Evolutionary conservation across 2,113 vertebrate genomes (phyloP), one percentile per base, ranked within the genome.

Genomic region (Capreolus pygargus): DNA sequence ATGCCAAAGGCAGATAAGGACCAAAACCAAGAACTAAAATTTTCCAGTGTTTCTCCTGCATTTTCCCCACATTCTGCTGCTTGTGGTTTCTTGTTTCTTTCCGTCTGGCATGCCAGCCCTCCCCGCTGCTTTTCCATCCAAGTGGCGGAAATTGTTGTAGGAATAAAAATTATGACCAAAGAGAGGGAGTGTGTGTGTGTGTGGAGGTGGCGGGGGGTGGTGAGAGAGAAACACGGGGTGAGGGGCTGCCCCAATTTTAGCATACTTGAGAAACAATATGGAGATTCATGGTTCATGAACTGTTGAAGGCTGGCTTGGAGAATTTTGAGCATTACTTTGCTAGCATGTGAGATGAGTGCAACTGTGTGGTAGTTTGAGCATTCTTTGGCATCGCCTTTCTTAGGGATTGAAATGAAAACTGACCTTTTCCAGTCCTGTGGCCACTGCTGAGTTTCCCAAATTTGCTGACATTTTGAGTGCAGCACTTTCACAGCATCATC

Each of bases 161-260:
- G 33, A 39, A 54, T 89, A 85, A 86, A 21, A 60, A 47, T 70
- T 54, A 16, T 54, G 85, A 25, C 19, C 45, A 92, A 36, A 82
- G 11, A 74, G 21, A 67, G 15, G 16, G 60, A 7, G 39, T 39
- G 39, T 39, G 39, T 10, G 11, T 39, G 36, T 39, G 5, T 74
- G 67, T 36, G n/a, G 16, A 17, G 30, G 33, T 67, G 15, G 4
- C 1, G 0, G 5, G 4, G 3, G 6, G 5, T 21, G 7, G 30
- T 9, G 28, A 6, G 47, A 21, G 43, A 33, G 28, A 33, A 6
- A 25, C 25, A 50, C 7, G 4, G 50, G 13, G 28, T 6, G 4
- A 19, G 47, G 30, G 16, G 9, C 21, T 78, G 25, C 33, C 23
- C 57, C 33, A 50, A 54, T 54, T 60, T 74, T 57, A 79, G 16